Conservation (phyloP, 2,113 vertebrate genomes). For the Tautogolabrus adspersus region DNA sequence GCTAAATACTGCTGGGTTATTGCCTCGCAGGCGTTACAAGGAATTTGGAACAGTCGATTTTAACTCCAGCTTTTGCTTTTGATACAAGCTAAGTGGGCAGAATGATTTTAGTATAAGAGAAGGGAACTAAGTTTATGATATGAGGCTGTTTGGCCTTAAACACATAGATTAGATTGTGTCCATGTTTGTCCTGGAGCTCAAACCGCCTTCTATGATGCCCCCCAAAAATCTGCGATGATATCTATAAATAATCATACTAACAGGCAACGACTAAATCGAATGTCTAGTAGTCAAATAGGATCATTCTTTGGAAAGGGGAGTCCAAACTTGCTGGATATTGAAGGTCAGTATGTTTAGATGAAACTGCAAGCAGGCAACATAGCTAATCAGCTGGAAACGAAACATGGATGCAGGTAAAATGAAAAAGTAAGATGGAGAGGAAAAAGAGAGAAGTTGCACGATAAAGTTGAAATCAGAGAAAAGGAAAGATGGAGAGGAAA, state of each 20-base stretch:
- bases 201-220: no score
- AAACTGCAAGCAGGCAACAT: not conserved
- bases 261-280: no score
- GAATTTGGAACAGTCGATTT: constrained; percentile 31
- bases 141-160: no score
- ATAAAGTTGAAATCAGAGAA: not conserved
- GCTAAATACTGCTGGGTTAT: constrained; percentile 68
- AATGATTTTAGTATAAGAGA: constrained; percentile 3
- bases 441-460: not conserved
- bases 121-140: no score
- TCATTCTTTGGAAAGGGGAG: no score
- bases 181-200: no score
- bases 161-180: no score
- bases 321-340: not conserved
- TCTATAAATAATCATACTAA: no score
- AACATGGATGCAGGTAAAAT: not conserved
- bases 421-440: no score
- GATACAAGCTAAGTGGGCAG: constrained; percentile 20
- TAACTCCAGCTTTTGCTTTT: constrained; percentile 33
- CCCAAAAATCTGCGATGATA: no score
- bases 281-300: no score
- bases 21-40: constrained; percentile 39
- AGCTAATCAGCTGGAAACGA: not conserved
- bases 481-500: not conserved
- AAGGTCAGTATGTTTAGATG: not conserved